phyloP scores from a whole-genome alignment of 1,140 invertebrate genomes.

The Octopus sinensis region DNA sequence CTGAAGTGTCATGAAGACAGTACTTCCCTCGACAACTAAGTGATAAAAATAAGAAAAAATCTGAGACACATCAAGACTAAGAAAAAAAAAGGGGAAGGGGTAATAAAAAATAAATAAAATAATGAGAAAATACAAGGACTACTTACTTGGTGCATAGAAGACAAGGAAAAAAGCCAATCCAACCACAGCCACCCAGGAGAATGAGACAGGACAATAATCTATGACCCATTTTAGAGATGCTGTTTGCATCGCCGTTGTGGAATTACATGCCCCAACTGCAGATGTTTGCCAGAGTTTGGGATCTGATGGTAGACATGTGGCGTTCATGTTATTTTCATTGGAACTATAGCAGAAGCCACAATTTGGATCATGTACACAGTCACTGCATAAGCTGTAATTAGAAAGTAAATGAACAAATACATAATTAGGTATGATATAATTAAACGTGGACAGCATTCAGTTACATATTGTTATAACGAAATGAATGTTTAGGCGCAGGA shows the following conservation, averaged over 20 bases:
- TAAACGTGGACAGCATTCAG: no score
- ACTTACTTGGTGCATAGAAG: conserved; percentile 61
- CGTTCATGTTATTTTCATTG: conserved; percentile 32
- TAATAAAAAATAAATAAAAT: no score
- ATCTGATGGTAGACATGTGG: conserved; percentile 40
- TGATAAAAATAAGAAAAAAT: no score
- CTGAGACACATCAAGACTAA: no score
- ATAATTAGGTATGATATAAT: no score
- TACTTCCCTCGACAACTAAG: no score
- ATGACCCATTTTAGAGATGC: conserved; percentile 47
- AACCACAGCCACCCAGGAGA: conserved; percentile 60
- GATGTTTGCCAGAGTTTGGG: background rate
- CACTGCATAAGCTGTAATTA: conserved; percentile 39
- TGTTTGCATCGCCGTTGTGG: background rate
- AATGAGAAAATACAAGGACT: background rate
- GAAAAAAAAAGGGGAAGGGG: no score
- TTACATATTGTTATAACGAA: no score
- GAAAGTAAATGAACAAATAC: background rate
- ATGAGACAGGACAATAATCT: conserved; percentile 61
- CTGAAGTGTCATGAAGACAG: background rate
- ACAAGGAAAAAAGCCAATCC: conserved; percentile 61
- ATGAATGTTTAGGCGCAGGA: no score
- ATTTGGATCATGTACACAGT: conserved; percentile 36
- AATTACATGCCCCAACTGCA: background rate
- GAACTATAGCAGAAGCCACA: conserved; percentile 48